These are phyloP conservation scores for Brachypodius melanocephalos DNA, from an alignment of 2,113 vertebrate genomes.

Conservation along the genomic window DNA sequence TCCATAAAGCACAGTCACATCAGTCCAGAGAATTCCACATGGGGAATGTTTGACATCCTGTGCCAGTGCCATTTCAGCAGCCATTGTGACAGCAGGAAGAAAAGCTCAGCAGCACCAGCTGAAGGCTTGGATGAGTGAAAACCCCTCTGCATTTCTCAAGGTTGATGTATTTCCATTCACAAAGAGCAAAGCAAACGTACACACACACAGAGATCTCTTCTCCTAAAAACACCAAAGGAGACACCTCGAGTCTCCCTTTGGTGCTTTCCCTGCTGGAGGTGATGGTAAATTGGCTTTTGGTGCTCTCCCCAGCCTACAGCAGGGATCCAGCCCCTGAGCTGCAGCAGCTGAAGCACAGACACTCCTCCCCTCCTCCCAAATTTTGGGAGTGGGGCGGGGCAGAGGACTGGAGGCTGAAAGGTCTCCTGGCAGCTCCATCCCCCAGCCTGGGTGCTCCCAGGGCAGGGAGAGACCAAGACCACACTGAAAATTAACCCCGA, in stretches of 20 bases:
- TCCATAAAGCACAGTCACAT: neutral
- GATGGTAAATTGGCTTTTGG: neutral
- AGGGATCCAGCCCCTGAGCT: neutral
- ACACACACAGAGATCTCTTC: neutral
- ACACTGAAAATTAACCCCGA: neutral
- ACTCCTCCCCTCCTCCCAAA: neutral
- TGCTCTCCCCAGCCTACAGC: neutral
- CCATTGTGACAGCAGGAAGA: accelerated
- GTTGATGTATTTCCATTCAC: neutral
- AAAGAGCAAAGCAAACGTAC: neutral
- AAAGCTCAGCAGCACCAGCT: neutral
- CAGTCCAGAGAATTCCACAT: neutral
- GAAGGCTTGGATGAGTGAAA: neutral
- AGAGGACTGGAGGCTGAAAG: neutral
- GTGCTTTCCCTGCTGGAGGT: slow-evolving; percentile 21
- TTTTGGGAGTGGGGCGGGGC: neutral
- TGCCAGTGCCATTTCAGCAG: neutral
- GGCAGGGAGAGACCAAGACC: neutral
- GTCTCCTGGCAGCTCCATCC: neutral
- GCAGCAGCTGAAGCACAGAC: neutral
- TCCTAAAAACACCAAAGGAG: neutral
- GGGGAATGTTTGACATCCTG: neutral
- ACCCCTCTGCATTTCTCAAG: neutral
- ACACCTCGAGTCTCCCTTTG: neutral
- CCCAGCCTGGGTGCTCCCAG: neutral